These are phyloP conservation scores for Gobiocypris rarus DNA, from an alignment of 2,113 vertebrate species.

Conservation along the genomic window DNA sequence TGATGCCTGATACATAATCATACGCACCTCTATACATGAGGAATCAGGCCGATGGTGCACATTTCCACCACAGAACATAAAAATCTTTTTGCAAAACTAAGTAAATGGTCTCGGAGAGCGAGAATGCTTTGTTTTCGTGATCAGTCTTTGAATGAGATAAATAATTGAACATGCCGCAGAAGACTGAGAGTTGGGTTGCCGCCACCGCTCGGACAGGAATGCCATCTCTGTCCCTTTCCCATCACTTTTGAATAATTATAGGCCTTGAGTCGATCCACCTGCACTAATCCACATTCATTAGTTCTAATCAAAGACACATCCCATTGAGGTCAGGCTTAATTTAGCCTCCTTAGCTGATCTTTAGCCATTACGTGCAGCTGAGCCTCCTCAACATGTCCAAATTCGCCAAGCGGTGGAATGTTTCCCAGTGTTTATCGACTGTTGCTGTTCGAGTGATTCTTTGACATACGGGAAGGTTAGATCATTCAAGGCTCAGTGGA, in stretches of 20 bases:
- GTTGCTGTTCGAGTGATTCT: background rate
- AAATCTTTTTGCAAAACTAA: slow-evolving; percentile 2
- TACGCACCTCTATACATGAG: slow-evolving; percentile 1
- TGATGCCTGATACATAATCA: slow-evolving; percentile 63
- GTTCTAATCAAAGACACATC: slow-evolving; percentile 72
- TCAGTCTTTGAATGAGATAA: background rate
- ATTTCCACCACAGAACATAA: background rate
- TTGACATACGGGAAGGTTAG: background rate
- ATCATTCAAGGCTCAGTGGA: background rate
- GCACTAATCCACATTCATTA: slow-evolving; percentile 72
- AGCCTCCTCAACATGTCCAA: background rate
- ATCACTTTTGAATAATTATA: slow-evolving; percentile 49
- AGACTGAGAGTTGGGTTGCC: background rate
- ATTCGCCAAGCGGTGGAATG: background rate
- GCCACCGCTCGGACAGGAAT: background rate
- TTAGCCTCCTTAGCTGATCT: slow-evolving; percentile 58
- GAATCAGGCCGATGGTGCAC: background rate
- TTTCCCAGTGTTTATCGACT: background rate
- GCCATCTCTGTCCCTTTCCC: slow-evolving; percentile 30
- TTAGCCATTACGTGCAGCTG: slow-evolving; percentile 9
- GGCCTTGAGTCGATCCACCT: slow-evolving; percentile 54
- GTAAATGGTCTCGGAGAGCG: background rate
- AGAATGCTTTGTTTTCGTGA: background rate
- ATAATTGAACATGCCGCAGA: slow-evolving; percentile 23
- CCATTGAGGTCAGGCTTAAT: slow-evolving; percentile 68